These are phyloP conservation scores for Holothuria leucospilota DNA, from an alignment of 53 echinoderm and acorn worm species.

Conservation along the genomic window DNA sequence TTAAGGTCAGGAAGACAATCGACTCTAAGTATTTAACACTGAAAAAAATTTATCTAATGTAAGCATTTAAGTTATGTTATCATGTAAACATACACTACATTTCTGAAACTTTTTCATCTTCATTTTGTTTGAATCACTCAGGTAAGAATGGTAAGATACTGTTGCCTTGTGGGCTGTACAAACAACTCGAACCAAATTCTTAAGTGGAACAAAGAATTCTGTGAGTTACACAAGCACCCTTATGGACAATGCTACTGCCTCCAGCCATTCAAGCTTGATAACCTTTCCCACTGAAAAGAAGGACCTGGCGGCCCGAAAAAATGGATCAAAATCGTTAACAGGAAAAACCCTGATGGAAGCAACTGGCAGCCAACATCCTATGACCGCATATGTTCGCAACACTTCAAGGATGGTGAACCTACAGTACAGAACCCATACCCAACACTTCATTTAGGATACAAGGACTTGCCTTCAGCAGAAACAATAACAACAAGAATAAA, in stretches of 20 bases:
- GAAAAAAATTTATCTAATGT: too few species aligned
- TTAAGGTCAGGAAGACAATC: too few species aligned
- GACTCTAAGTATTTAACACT: too few species aligned
- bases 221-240: too few species aligned
- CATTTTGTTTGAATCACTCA: too few species aligned
- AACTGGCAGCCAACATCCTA: conserved; percentile 22
- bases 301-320: neutral
- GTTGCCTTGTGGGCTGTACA: too few species aligned
- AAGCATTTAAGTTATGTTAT: too few species aligned
- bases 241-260: conserved; percentile 29
- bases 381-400: conserved; percentile 13
- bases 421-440: conserved; percentile 26
- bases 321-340: conserved; percentile 30
- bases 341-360: conserved; percentile 24
- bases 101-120: too few species aligned
- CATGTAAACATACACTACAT: too few species aligned
- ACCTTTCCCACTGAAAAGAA: conserved; percentile 25
- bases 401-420: conserved; percentile 13
- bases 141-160: too few species aligned
- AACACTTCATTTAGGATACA: conserved; percentile 24
- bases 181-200: too few species aligned
- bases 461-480: conserved; percentile 8
- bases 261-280: conserved; percentile 13
- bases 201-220: too few species aligned
- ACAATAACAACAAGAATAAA: neutral